Evolutionary conservation across 2,888 invertebrate species (phyloP), one percentile per base, ranked within the genome.

Genomic region (Diarsia mendica): DNA sequence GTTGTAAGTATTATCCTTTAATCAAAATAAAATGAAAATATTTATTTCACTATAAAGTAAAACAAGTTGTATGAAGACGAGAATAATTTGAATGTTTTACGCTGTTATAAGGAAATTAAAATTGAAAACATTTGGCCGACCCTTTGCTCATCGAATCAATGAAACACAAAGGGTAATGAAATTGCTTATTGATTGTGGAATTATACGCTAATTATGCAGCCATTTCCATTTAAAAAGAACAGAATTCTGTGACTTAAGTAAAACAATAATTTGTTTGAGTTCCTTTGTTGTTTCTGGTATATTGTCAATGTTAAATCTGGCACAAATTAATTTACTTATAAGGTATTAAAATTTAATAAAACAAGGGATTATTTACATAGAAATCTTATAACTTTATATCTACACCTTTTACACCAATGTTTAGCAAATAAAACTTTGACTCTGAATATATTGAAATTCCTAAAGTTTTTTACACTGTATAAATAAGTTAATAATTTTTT

Each of bases 151-250:
- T 67, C 67, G 71, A 84, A 82, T 79, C 72, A 87, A 75, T 86
- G 70, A 70, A 82, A 75, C 83, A 85, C 78, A 86, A 86, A 88
- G 85, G 70, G 76, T 73, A 83, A 83, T 84, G 77, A 80, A 85
- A 87, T 81, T 86, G 73, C 67, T 78, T 82, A 84, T 78, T 83
- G 65, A 68, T 75, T 84, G 64, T 69, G 66, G 66, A 80, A 75
- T 79, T 70, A 84, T 77, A 71, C 51, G 48, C 33, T 72, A 72
- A 69, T 78, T 79, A 72, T 13, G 10, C 8, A 33, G 20, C 28
- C 5, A 0, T 44, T 51, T 72, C 23, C 5, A 20, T 48, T 49
- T 2, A 53, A 65, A 64, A 48, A 23, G 0, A 2, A 48, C 10
- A 5, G 13, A 20, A 20, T 15, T 4, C 13, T 46, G 46, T 23